Conservation (phyloP, 2,888 invertebrate species). For the Arenicola marina region DNA sequence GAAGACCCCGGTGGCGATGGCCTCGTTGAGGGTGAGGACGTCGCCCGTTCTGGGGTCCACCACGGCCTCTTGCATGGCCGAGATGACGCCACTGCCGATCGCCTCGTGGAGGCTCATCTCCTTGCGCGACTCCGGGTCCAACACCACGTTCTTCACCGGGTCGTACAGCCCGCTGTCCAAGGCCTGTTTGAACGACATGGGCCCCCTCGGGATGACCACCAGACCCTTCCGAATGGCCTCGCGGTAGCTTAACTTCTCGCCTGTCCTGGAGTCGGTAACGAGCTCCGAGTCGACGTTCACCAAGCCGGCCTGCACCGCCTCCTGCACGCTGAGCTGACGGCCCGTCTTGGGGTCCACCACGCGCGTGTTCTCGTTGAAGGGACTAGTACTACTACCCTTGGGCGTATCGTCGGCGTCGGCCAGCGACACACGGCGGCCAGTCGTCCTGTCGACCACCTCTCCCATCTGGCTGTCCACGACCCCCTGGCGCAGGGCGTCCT, state of each 20-base stretch:
- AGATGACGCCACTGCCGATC: slow-evolving; percentile 82
- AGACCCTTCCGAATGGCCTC: slow-evolving; percentile 80
- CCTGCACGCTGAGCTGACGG: slow-evolving; percentile 43
- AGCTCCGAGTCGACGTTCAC: slow-evolving; percentile 19
- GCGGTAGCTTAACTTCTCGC: slow-evolving; percentile 70
- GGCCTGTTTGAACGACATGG: slow-evolving; percentile 70
- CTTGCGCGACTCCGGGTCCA: slow-evolving; percentile 2
- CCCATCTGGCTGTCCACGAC: slow-evolving; percentile 67
- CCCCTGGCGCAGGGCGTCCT: slow-evolving; percentile 61
- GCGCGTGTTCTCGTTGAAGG: slow-evolving; percentile 82
- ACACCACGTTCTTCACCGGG: slow-evolving; percentile 19
- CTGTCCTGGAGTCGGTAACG: slow-evolving; percentile 26
- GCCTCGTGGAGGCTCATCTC: slow-evolving; percentile 25
- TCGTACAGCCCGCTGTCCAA: slow-evolving; percentile 20
- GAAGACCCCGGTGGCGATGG: slow-evolving; percentile 81
- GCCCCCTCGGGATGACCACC: slow-evolving; percentile 71
- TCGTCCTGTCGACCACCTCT: slow-evolving; percentile 27
- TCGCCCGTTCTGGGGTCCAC: slow-evolving; percentile 81
- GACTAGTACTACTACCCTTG: no score
- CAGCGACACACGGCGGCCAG: slow-evolving; percentile 73
- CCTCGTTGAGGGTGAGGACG: slow-evolving; percentile 73
- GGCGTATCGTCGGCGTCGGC: no score
- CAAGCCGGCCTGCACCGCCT: slow-evolving; percentile 68
- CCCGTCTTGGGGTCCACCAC: slow-evolving; percentile 51
- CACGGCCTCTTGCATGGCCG: slow-evolving; percentile 70